Conservation (phyloP, 1,140 invertebrate genomes). For the Drosophila nigrodunni region DNA sequence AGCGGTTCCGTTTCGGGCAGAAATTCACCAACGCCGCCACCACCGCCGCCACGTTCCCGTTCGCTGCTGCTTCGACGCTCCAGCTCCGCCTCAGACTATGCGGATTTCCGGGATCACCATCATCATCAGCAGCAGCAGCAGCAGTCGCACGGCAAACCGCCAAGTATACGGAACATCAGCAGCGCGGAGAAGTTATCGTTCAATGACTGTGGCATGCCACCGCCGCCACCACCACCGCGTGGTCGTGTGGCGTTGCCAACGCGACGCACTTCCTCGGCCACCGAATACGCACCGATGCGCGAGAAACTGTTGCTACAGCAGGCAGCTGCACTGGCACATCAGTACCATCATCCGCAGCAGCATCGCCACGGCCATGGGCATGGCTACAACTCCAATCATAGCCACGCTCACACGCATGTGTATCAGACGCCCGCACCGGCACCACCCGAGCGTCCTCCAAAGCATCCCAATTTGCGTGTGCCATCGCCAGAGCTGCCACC, state of each 20-base stretch:
- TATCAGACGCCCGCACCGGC: constrained; percentile 13
- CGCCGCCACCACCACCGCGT: constrained; percentile 82
- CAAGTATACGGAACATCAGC: constrained; percentile 75
- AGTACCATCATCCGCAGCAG: constrained; percentile 81
- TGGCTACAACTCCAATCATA: not conserved
- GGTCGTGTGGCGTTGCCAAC: constrained; percentile 73
- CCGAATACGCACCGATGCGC: constrained; percentile 78
- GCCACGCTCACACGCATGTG: constrained; percentile 1
- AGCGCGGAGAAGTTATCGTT: constrained; percentile 78
- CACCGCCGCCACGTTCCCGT: constrained; percentile 86
- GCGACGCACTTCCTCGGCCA: constrained; percentile 78
- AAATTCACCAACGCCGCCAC: constrained; percentile 85
- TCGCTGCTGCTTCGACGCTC: constrained; percentile 86
- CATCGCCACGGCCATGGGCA: constrained; percentile 38
- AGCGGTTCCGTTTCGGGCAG: constrained; percentile 66
- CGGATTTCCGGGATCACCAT: constrained; percentile 85
- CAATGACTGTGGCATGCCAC: constrained; percentile 82
- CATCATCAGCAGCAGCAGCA: constrained; percentile 49
- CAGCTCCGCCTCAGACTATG: constrained; percentile 89
- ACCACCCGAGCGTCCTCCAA: constrained; percentile 88
- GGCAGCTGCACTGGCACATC: constrained; percentile 74
- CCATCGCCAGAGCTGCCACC: constrained; percentile 90
- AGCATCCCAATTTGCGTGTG: constrained; percentile 89
- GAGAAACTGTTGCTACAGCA: constrained; percentile 78
- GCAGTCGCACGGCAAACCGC: constrained; percentile 48